These are phyloP conservation scores for Indri indri DNA, from an alignment of 2,113 vertebrate species.

Conservation along the genomic window DNA sequence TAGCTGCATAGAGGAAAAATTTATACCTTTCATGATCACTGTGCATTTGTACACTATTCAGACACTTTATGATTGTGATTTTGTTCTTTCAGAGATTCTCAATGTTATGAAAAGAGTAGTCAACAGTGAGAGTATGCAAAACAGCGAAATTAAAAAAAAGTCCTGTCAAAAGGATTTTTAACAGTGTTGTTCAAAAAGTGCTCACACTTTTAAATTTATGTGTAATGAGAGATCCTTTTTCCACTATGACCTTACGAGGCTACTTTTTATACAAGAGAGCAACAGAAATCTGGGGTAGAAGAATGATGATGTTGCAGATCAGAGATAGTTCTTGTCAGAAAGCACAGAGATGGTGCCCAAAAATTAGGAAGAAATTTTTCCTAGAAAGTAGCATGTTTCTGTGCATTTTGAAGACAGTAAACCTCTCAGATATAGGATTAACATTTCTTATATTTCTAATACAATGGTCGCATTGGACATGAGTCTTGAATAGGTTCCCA, in stretches of 20 bases:
- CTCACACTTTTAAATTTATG: not conserved
- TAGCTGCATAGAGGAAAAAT: not conserved
- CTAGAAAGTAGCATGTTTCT: not conserved
- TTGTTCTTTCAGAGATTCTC: not conserved
- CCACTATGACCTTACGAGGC: not conserved
- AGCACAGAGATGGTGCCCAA: not conserved
- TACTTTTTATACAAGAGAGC: not conserved
- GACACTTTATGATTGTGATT: not conserved
- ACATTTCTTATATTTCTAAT: not conserved
- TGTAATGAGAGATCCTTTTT: not conserved
- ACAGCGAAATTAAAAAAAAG: not conserved
- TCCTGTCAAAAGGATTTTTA: not conserved
- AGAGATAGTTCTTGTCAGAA: not conserved
- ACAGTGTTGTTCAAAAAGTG: not conserved
- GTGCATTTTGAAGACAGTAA: not conserved
- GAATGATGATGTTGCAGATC: not conserved
- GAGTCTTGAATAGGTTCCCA: not conserved
- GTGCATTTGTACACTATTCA: not conserved
- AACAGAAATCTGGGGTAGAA: not conserved
- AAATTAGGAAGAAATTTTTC: not conserved
- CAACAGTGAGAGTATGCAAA: not conserved
- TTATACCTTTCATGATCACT: not conserved
- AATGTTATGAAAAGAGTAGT: not conserved
- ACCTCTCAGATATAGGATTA: not conserved
- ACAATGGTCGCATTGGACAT: not conserved